Evolutionary conservation across 2,888 invertebrate genomes (phyloP).

Genomic region (Coecobrya sp.): DNA sequence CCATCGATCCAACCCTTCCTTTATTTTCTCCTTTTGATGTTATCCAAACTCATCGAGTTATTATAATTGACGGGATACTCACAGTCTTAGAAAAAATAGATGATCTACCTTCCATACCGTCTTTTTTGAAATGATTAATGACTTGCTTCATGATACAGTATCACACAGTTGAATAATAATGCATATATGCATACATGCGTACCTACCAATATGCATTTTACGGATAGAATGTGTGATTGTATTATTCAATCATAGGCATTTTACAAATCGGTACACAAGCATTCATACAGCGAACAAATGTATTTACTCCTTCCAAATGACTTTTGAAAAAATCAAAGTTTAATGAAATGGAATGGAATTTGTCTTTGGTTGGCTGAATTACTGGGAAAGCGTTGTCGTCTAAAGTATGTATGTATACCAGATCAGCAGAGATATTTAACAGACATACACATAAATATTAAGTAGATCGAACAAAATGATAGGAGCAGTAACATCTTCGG

Average conservation of each 20-base stretch:
- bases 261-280: constrained; percentile 18
- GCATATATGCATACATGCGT: not conserved
- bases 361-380: constrained; percentile 33
- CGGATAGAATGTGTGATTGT: constrained; percentile 18
- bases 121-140: constrained; percentile 72
- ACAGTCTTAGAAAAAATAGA: not conserved
- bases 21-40: constrained; percentile 31
- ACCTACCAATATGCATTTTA: not conserved
- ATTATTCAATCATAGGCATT: not conserved
- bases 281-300: not conserved
- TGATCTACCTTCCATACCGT: constrained; percentile 35
- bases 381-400: not conserved
- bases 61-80: constrained; percentile 43
- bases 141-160: constrained; percentile 64
- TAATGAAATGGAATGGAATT: constrained; percentile 78
- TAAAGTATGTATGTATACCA: not conserved
- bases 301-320: constrained; percentile 25
- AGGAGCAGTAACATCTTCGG: constrained; percentile 12
- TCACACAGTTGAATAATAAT: constrained; percentile 61
- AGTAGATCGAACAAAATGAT: constrained; percentile 69
- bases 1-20: constrained; percentile 54
- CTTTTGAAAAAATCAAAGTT: constrained; percentile 15
- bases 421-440: constrained; percentile 32
- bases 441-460: constrained; percentile 58
- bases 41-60: constrained; percentile 71